A percentile compares a stretch with the other conserved stretches of the same genome.
phyloP scores from a whole-genome alignment of 2,113 vertebrate species.

The Podarcis cretensis region DNA sequence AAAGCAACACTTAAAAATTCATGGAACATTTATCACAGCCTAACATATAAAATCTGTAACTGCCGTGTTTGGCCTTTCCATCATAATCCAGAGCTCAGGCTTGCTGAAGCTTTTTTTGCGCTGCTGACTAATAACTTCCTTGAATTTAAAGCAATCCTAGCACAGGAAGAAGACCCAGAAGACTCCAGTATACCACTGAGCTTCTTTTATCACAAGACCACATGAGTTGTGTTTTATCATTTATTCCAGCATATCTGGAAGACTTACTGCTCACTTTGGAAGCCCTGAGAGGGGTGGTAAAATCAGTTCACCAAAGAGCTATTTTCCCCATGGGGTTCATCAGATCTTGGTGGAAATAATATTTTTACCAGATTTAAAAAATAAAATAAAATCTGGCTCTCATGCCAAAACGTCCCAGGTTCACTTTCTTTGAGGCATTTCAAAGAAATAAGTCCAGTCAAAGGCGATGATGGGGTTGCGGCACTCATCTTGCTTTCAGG shows the following conservation, averaged over 20 bases:
- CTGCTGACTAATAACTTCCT: not conserved
- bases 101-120: not conserved
- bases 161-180: slow-evolving; percentile 6
- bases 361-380: not conserved
- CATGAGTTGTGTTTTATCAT: not conserved
- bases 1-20: not conserved
- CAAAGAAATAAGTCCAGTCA: no score
- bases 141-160: not conserved
- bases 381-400: not conserved
- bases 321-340: not conserved
- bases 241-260: not conserved
- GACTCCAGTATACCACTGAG: not conserved
- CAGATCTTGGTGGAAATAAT: not conserved
- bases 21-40: not conserved
- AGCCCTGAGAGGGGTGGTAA: not conserved
- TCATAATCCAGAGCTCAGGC: not conserved
- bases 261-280: not conserved
- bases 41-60: not conserved
- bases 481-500: no score
- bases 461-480: no score
- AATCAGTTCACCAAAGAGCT: not conserved
- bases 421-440: not conserved
- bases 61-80: not conserved
- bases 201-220: not conserved
- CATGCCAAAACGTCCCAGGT: not conserved